Evolutionary conservation across 2,113 vertebrate genomes (phyloP), one percentile per base, ranked within the genome.

Genomic region (Pseudorasbora parva): DNA sequence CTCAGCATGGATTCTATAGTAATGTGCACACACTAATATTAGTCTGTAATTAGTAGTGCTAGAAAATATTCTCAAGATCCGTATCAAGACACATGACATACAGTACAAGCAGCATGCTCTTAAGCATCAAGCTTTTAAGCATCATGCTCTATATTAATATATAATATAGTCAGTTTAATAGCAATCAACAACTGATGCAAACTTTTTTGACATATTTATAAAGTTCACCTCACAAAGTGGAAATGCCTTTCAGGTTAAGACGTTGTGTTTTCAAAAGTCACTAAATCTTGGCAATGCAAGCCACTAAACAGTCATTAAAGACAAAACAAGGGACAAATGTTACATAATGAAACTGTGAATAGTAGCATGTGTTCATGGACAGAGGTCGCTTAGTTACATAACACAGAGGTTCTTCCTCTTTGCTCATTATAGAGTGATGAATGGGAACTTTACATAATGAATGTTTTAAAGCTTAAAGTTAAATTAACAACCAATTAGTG

Each of bases 351-450:
- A 79, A 66, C 43, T 62, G 54, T 78, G 77, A 78, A 60, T 45
- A 23, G 37, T 25, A 47, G 23, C 57, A 79, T 64, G 59, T 62
- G 76, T 56, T 56, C 54, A 37, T 27, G 6, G 23, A 41, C 7
- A 74, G 37, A 74, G 47, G 27, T 12, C 56, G 73, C 47, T 33
- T 7, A 69, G 49, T 84, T 84, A 12, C 51, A 68, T 81, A 84
- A 77, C 33, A 5, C 54, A 3, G 8, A n/a, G 27, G 75, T 27
- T 66, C 14, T 72, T 6, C 0, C 56, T 54, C 66, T 78, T 37
- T 73, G 27, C 47, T 43, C 4, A 66, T 78, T 64, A 64, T 78
- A 66, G 17, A 79, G 11, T 25, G 27, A 75, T 73, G 30, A 84
- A 68, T 66, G 21, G 60, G 12, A 2, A 4, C 43, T 60, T 79